Base-by-base conservation (phyloP, 2,888 invertebrate species). In the Drosophila emarginata region DNA sequence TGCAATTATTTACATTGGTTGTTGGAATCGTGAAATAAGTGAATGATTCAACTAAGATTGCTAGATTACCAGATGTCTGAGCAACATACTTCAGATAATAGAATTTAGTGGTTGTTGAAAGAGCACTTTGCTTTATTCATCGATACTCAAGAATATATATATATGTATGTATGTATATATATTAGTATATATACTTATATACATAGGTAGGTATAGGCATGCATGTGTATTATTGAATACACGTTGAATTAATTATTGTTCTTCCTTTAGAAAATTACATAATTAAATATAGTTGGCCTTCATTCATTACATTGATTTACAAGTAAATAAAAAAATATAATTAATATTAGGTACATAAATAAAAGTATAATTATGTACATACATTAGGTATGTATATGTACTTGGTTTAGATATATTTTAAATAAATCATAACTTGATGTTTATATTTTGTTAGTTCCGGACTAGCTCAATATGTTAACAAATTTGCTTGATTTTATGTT, bases 51-150 rank as follows among this genome's bases (percentile, higher is more conserved):
- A 45, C 40, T 45, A 12, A 45, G 18, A 45, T 45, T 45, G 45
- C 12, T 45, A 21, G 45, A 45, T 45, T 45, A 45, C 45, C 45
- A 45, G 45, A 21, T 45, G 45, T 45, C 45, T 45, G 11, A 45
- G 45, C 45, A 45, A 45, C 18, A 45, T 21, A 45, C 45, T 45
- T 45, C 4, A 45, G 45, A 45, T 45, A 45, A 45, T 45, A 21
- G 45, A 45, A 45, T 45, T 21, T 21, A 45, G 18, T 45, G 18
- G 21, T 4, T 12, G 18, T 45, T 18, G 45, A 11, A 45, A 45
- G n/a, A 45, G 45, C 45, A 45, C 45, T 45, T 45, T 45, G 40
- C 40, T 45, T 45, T 18, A 45, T 45, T 45, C 45, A 18, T 45
- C 4, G 21, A 45, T 45, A 28, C 28, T 5, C 28, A 28, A 2